Evolutionary conservation across 2,113 vertebrate species (phyloP).

Genomic region (Ictidomys tridecemlineatus): DNA sequence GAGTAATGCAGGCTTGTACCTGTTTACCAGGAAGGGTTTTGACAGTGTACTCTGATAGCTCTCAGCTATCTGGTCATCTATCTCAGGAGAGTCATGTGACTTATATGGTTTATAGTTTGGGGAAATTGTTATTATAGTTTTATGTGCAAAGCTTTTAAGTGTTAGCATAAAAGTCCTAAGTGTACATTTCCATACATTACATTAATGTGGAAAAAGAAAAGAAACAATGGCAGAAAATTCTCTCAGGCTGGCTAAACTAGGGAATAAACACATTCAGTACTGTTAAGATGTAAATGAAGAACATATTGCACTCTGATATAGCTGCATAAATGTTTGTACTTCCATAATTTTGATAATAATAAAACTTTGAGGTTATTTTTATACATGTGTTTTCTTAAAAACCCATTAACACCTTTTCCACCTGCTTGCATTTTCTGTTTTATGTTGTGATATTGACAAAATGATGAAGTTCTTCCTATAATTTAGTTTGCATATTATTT

Average conservation of each 20-base stretch:
- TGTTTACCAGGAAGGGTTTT: background rate
- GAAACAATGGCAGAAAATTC: constrained; percentile 48
- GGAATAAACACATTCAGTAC: background rate
- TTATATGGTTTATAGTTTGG: background rate
- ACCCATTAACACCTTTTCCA: constrained; percentile 64
- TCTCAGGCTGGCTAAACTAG: constrained; percentile 25
- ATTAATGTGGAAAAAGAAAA: background rate
- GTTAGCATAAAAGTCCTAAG: constrained; percentile 48
- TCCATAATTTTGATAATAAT: constrained; percentile 68
- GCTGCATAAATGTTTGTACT: constrained; percentile 65
- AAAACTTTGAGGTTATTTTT: constrained; percentile 68
- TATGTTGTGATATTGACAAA: constrained; percentile 64
- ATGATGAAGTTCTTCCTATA: constrained; percentile 50
- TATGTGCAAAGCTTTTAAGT: constrained; percentile 9
- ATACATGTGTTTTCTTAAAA: constrained; percentile 50
- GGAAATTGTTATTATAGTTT: background rate
- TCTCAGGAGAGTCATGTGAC: background rate
- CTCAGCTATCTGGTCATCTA: background rate
- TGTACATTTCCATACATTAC: constrained; percentile 38
- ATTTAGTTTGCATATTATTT: constrained; percentile 70
- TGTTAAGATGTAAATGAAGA: constrained; percentile 72
- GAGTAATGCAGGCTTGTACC: background rate
- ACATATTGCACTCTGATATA: background rate
- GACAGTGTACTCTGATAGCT: background rate
- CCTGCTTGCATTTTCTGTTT: constrained; percentile 63